phyloP scores from a whole-genome alignment of 2,113 vertebrate species.

The Pelecanoides urinatrix region DNA sequence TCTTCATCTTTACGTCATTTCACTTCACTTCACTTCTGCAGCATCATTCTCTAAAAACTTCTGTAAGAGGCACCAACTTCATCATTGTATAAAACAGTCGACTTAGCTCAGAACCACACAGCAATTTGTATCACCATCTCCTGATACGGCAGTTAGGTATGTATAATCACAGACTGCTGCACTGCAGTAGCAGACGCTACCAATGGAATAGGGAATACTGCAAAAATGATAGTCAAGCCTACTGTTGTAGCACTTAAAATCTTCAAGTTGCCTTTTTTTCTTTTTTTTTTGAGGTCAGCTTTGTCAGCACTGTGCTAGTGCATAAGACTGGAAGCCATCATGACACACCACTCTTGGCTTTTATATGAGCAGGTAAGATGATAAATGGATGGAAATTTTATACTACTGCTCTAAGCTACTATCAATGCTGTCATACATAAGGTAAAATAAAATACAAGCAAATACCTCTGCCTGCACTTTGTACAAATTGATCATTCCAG shows the following conservation, averaged over 20 bases:
- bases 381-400: background rate
- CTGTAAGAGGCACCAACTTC: background rate
- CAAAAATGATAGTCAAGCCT: background rate
- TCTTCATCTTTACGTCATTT: background rate
- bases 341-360: background rate
- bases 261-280: background rate
- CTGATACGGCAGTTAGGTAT: background rate
- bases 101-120: background rate
- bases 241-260: background rate
- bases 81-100: background rate
- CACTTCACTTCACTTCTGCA: background rate
- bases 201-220: background rate
- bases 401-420: background rate
- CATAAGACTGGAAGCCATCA: background rate
- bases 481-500: background rate
- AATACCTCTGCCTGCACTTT: background rate
- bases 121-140: background rate
- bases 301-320: background rate
- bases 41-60: background rate
- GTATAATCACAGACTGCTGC: background rate
- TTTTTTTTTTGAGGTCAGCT: background rate
- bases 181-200: slow-evolving; percentile 35
- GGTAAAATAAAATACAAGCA: background rate
- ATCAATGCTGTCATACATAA: background rate
- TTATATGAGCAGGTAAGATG: background rate